Conservation (phyloP, 2,113 vertebrate species). For the Aegotheles bennettii region DNA sequence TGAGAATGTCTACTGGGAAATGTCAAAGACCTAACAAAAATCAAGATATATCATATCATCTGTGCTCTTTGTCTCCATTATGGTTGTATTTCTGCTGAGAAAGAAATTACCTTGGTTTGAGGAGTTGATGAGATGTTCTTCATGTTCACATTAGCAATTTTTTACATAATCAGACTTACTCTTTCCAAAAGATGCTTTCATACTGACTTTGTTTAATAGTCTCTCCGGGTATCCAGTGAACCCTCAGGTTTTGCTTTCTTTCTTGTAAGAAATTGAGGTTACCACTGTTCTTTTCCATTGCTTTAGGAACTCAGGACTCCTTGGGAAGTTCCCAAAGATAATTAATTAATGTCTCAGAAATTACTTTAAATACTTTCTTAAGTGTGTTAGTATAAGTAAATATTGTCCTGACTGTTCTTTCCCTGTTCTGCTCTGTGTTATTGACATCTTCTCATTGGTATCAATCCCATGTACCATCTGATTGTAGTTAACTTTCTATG, state of each 20-base stretch:
- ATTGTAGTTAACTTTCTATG: background rate
- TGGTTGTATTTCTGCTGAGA: background rate
- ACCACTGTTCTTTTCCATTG: background rate
- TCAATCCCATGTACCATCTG: background rate
- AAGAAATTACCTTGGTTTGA: background rate
- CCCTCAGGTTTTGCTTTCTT: background rate
- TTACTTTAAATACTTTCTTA: background rate
- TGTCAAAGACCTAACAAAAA: background rate
- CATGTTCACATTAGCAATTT: background rate
- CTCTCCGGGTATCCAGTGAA: background rate
- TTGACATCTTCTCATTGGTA: background rate
- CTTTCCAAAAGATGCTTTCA: background rate
- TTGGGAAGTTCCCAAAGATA: background rate
- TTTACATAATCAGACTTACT: background rate
- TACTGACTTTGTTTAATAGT: background rate
- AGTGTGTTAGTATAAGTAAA: background rate
- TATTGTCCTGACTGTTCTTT: background rate
- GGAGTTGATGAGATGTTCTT: background rate
- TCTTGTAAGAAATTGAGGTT: background rate
- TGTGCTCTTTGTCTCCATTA: background rate
- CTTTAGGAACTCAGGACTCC: background rate
- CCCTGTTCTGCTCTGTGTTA: background rate
- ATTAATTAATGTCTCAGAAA: background rate
- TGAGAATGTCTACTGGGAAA: background rate
- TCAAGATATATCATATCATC: background rate